Percentiles rank a stretch among this genome's conserved stretches.
These are phyloP conservation scores for Didymodactylos carnosus DNA, from an alignment of 2,888 invertebrate species.

Conservation along the genomic window DNA sequence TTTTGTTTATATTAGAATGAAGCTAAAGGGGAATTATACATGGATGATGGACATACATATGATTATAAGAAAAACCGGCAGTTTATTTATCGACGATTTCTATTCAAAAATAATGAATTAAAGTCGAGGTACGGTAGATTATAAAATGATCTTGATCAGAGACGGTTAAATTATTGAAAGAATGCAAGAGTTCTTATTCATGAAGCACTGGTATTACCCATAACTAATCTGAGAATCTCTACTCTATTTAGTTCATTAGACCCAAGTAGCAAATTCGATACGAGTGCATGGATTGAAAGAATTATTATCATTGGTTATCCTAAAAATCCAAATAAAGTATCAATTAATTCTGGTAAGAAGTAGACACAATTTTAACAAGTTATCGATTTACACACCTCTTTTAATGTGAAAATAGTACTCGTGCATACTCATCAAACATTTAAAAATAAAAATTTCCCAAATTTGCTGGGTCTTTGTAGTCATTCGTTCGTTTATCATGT, in stretches of 20 bases:
- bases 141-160: too few relatives aligned
- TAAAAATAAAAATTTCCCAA: too few relatives aligned
- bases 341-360: constrained; percentile 32
- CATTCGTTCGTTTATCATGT: not conserved
- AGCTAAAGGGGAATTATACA: constrained; percentile 9
- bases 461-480: too few relatives aligned
- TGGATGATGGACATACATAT: constrained; percentile 12
- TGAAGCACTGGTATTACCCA: too few relatives aligned
- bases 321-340: constrained; percentile 47
- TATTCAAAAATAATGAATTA: constrained; percentile 24
- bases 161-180: too few relatives aligned
- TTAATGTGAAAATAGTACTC: too few relatives aligned
- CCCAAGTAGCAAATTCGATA: constrained; percentile 48
- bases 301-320: constrained; percentile 61
- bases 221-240: constrained; percentile 17
- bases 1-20: constrained; percentile 10
- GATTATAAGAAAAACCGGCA: constrained; percentile 4
- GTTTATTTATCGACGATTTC: constrained; percentile 20
- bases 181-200: too few relatives aligned
- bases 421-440: too few relatives aligned
- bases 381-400: not conserved
- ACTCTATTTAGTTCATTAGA: constrained; percentile 43
- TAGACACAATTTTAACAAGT: constrained; percentile 16
- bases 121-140: constrained; percentile 15
- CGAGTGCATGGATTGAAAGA: constrained; percentile 67